phyloP scores from a whole-genome alignment of 2,113 vertebrate species.

The human (Homo sapiens) region DNA sequence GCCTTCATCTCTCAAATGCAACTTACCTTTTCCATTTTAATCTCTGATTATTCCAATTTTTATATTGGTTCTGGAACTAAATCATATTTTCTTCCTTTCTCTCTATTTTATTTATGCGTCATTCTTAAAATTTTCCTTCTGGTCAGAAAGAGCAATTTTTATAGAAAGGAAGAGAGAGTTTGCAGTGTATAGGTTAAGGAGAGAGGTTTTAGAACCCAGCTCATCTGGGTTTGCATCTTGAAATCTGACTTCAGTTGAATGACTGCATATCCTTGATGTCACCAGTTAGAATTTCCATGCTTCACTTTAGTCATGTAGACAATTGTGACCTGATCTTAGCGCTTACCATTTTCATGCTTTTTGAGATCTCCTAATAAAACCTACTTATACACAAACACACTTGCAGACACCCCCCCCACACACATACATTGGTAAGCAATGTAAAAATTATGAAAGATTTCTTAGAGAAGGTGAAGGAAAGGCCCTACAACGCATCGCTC shows the following conservation, averaged over 20 bases:
- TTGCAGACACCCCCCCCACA: too few species aligned
- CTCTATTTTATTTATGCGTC: background rate
- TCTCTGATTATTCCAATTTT: background rate
- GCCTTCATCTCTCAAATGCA: background rate
- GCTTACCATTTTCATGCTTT: background rate
- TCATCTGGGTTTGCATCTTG: background rate
- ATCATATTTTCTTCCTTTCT: background rate
- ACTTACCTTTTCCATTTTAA: background rate
- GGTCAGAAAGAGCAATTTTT: background rate
- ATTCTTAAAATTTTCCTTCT: background rate
- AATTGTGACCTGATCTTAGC: background rate
- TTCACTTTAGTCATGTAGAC: background rate
- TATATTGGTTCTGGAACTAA: background rate
- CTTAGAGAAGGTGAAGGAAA: background rate
- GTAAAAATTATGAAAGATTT: background rate
- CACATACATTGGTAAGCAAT: background rate
- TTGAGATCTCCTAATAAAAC: background rate
- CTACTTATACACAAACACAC: background rate
- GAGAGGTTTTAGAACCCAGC: background rate
- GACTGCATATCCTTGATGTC: fast-evolving
- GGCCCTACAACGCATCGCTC: too few species aligned
- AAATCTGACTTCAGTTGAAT: background rate
- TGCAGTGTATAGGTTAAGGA: background rate
- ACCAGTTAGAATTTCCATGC: background rate
- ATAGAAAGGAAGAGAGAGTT: background rate